Conservation (phyloP, 2,113 vertebrate species). For the Amazona guildingii region DNA sequence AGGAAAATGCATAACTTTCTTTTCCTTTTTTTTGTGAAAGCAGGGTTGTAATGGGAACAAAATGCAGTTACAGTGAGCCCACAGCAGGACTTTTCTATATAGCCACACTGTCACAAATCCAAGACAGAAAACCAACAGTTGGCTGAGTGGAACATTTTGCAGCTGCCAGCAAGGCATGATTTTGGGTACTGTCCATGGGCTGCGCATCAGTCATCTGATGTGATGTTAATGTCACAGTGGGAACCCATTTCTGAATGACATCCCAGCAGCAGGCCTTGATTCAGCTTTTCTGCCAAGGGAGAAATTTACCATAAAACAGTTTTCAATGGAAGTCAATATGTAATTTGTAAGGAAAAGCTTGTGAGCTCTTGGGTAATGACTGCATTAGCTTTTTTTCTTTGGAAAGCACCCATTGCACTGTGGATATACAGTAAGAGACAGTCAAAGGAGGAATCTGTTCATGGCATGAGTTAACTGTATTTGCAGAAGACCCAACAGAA, state of each 20-base stretch:
- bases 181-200: background rate
- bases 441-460: background rate
- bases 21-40: background rate
- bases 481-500: background rate
- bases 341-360: background rate
- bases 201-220: background rate
- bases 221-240: background rate
- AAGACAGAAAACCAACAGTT: background rate
- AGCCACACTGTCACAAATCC: background rate
- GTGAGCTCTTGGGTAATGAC: background rate
- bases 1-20: background rate
- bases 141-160: background rate
- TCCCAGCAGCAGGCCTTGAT: background rate
- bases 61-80: background rate
- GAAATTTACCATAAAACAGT: background rate
- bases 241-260: background rate
- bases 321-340: background rate
- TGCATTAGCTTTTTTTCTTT: background rate
- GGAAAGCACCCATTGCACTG: background rate
- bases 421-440: background rate
- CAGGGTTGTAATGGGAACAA: background rate
- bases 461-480: background rate
- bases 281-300: background rate
- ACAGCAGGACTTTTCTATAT: background rate
- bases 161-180: background rate